A percentile compares a stretch with the other conserved stretches of the same genome.
Evolutionary conservation across 2,797 vertebrate genomes (phyloP).

Genomic region (Sternarchorhynchus goeldii): DNA sequence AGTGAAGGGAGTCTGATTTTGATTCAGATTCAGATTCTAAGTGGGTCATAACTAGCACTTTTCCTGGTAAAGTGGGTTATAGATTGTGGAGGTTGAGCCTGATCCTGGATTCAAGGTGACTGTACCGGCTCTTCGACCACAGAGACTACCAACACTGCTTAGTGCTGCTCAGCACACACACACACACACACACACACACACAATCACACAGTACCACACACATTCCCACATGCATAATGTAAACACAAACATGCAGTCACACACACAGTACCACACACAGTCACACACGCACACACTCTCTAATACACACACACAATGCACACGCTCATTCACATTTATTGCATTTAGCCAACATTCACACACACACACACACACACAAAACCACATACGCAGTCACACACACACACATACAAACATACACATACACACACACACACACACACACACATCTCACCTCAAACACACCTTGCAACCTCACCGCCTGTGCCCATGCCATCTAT

Average conservation of each 20-base stretch:
- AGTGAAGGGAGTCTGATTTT: too few relatives aligned
- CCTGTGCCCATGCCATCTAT: conserved; percentile 18
- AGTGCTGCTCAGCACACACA: conserved; percentile 61
- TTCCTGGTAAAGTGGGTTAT: conserved; percentile 71
- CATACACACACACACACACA: conserved; percentile 24
- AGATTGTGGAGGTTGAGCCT: conserved; percentile 69
- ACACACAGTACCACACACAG: conserved; percentile 54
- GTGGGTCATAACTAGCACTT: too few relatives aligned
- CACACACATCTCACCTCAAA: conserved; percentile 7
- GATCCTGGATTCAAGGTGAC: conserved; percentile 76
- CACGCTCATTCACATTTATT: too few relatives aligned
- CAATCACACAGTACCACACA: not conserved
- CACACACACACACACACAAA: conserved; percentile 24
- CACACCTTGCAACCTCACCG: conserved; percentile 23
- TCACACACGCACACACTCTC: conserved; percentile 37
- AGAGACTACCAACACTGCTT: conserved; percentile 67
- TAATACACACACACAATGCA: too few relatives aligned
- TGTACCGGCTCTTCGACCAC: conserved; percentile 56
- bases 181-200: conserved; percentile 49
- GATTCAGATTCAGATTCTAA: too few relatives aligned
- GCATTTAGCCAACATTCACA: conserved; percentile 27
- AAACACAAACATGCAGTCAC: conserved; percentile 13
- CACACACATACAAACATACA: conserved; percentile 19
- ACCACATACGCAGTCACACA: conserved; percentile 22
- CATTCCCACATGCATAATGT: too few relatives aligned